Evolutionary conservation across 2,113 vertebrate genomes (phyloP), one percentile per base, ranked within the genome.

Genomic region (Chaetops frenatus): DNA sequence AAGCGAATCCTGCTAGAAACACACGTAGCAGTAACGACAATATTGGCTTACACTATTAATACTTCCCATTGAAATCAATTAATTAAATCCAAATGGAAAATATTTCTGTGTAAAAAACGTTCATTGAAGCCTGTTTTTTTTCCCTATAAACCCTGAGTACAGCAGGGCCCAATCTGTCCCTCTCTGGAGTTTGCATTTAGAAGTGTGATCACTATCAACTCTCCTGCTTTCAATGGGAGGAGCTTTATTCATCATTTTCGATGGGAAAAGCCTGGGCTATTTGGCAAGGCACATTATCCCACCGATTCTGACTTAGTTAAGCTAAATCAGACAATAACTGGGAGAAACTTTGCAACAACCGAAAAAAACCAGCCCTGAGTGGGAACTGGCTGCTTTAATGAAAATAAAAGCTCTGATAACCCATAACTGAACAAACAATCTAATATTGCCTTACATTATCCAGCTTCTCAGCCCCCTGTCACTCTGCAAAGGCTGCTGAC

Each of bases 391-490:
- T 70, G 15, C 25, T 10, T 5, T 16, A 10, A 42, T 35, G 78
- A 25, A 21, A 80, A 33, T 1, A 15, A 12, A 36, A 51, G 45
- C 62, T 60, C 33, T 3, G 53, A 15, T 89, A 67, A 47, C 48
- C 48, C 73, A 0, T 10, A 24, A 20, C 0, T 62, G 72, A 19
- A 17, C 44, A 19, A 53, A 29, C 11, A 11, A 12, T 7, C 56
- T 5, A 1, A 7, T 3, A 3, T 1, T 45, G 44, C 8, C 67
- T 40, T 1, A 9, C 29, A 1, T 15, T 1, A 0, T 2, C 1
- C 45, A 77, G 20, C 1, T 25, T 23, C 47, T 4, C 36, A 33
- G 38, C 38, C 10, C 57, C 15, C 62, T 1, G 13, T 24, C 40
- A 3, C n/a, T 2, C n/a, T 36, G 14, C 4, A 16, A 33, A 12